Percentiles rank a stretch among this genome's conserved stretches.
Conservation (phyloP, 1,140 invertebrate genomes). For the Drosophila melanica region DNA sequence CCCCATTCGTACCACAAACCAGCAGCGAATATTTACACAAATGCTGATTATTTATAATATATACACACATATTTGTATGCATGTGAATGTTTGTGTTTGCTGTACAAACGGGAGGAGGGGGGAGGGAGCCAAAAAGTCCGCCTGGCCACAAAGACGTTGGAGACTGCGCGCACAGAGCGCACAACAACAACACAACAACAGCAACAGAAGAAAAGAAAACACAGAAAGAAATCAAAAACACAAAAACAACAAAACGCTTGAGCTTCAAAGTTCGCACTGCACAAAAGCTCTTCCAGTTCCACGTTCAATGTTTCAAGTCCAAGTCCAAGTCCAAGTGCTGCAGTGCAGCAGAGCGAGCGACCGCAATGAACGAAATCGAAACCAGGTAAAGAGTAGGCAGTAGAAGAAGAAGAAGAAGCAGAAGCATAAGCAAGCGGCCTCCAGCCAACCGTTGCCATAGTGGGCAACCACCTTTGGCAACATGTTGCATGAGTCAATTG, state of each 20-base stretch:
- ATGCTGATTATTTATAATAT: slow-evolving; percentile 25
- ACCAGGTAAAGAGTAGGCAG: background rate
- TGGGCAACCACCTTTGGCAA: slow-evolving; percentile 46
- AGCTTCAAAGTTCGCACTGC: slow-evolving; percentile 25
- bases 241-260: background rate
- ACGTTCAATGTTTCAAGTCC: slow-evolving; percentile 5
- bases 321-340: slow-evolving; percentile 30
- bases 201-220: too few relatives aligned
- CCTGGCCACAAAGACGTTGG: slow-evolving; percentile 21
- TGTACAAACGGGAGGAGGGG: slow-evolving; percentile 23
- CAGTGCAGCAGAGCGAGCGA: slow-evolving; percentile 27
- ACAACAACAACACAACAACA: too few relatives aligned
- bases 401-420: background rate
- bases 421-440: background rate
- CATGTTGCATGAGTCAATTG: slow-evolving; percentile 60
- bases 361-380: slow-evolving; percentile 34
- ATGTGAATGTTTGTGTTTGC: slow-evolving; percentile 7
- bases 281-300: slow-evolving; percentile 9
- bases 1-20: background rate
- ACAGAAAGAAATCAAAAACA: too few relatives aligned
- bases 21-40: slow-evolving; percentile 30
- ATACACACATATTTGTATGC: background rate
- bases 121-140: background rate
- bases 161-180: slow-evolving; percentile 13
- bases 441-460: slow-evolving; percentile 14